phyloP scores from a whole-genome alignment of 2,888 invertebrate species.

The Spilarctia lutea region DNA sequence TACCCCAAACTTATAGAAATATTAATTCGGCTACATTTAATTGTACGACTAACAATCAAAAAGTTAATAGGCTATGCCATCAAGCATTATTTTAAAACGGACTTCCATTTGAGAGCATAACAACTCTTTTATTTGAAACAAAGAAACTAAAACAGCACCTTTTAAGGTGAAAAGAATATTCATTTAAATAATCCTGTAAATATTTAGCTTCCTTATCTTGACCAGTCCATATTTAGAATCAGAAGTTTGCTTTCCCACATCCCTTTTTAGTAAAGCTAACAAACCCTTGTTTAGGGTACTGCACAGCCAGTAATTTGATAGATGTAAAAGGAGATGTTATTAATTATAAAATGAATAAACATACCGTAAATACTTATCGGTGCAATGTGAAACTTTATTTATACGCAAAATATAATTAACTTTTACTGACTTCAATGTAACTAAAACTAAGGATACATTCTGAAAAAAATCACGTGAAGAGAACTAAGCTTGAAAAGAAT shows the following conservation, averaged over 20 bases:
- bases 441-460: too few species aligned
- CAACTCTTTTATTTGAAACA: neutral
- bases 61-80: neutral
- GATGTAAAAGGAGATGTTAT: conserved; percentile 1
- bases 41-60: too few species aligned
- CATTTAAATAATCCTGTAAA: neutral
- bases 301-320: neutral
- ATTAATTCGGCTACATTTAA: too few species aligned
- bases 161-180: neutral
- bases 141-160: neutral
- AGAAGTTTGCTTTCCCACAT: conserved; percentile 12
- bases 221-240: neutral
- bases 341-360: neutral
- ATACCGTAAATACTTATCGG: neutral
- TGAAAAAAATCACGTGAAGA: neutral
- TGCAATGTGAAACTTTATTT: neutral
- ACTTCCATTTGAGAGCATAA: neutral
- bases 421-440: too few species aligned
- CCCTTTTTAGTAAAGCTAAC: conserved; percentile 13
- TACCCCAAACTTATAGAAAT: neutral
- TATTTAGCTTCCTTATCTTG: conserved; percentile 6
- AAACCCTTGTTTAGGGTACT: neutral
- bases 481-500: neutral
- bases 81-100: neutral
- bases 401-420: neutral